These are phyloP conservation scores for Eunapius fragilis DNA, from an alignment of 37 sponge, comb jelly and placozoan genomes.

Conservation along the genomic window DNA sequence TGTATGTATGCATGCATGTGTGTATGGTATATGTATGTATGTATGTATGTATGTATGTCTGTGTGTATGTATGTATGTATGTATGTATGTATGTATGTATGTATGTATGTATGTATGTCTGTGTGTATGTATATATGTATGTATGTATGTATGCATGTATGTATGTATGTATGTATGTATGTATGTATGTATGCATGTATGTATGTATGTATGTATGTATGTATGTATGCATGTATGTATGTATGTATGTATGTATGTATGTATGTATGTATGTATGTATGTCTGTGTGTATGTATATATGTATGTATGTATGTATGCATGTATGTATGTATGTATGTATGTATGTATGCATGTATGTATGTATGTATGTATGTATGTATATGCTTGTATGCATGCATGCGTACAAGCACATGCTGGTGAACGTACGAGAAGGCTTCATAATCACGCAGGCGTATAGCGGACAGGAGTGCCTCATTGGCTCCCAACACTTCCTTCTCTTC, in stretches of 20 bases:
- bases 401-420: not conserved
- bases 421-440: constrained; percentile 13
- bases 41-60: constrained; percentile 4
- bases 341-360: not conserved
- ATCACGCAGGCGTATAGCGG: not conserved
- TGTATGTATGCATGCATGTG: not conserved
- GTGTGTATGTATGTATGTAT: too few species aligned
- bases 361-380: not conserved
- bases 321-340: not conserved
- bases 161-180: too few species aligned
- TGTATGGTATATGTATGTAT: too few species aligned
- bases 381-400: not conserved
- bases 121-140: not conserved
- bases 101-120: not conserved
- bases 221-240: not conserved
- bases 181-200: too few species aligned
- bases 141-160: too few species aligned
- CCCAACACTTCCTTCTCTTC: constrained; percentile 18
- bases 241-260: not conserved
- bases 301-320: too few species aligned
- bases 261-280: constrained; percentile 9
- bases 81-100: not conserved
- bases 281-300: too few species aligned
- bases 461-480: constrained; percentile 3
- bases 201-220: constrained; percentile 10